Evolutionary conservation across 2,113 vertebrate species (phyloP), one percentile per base, ranked within the genome.

Genomic region (Machaerirhynchus nigripectus): DNA sequence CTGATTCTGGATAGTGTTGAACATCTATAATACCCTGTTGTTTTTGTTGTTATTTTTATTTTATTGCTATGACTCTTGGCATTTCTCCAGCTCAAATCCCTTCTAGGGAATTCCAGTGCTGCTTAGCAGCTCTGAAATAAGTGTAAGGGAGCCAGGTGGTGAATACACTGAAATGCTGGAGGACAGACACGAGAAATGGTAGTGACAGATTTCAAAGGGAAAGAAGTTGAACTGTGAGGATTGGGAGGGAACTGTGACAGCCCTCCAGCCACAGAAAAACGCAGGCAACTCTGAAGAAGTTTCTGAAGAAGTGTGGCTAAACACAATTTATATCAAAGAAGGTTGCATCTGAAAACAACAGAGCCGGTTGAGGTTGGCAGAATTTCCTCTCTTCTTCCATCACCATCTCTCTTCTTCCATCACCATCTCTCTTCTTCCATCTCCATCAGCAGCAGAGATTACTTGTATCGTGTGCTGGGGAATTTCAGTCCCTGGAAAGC

Each of bases 41-140:
- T 5, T 81, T 84, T 93, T 96, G 76, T 94, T 93, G 84, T 89
- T 85, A 64, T 94, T 94, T 95, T 95, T 77, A 49, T 78, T 92
- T 95, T 77, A 92, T 87, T 95, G 80, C 80, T 55, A 31, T 39
- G 59, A 23, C 59, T 96, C 35, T 56, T 13, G 24, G 85, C 64
- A 14, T 67, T 71, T 78, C 49, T 92, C 79, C 73, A 77, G 56
- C 52, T 78, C 83, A 75, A 22, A 42, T 44, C 20, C 82, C 69
- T 87, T 42, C 71, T 40, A 88, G 79, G 80, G 69, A 96, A 96
- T 90, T 94, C 82, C 75, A 23, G 15, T 80, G 78, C 78, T 93
- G 65, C 47, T 82, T 68, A 84, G n/a, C 79, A 84, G 82, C 75
- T 92, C 85, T 60, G 49, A 86, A 96, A 57, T 80, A 37, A 33